Conservation (phyloP, 2,113 vertebrate genomes). For the Anhinga rufa region DNA sequence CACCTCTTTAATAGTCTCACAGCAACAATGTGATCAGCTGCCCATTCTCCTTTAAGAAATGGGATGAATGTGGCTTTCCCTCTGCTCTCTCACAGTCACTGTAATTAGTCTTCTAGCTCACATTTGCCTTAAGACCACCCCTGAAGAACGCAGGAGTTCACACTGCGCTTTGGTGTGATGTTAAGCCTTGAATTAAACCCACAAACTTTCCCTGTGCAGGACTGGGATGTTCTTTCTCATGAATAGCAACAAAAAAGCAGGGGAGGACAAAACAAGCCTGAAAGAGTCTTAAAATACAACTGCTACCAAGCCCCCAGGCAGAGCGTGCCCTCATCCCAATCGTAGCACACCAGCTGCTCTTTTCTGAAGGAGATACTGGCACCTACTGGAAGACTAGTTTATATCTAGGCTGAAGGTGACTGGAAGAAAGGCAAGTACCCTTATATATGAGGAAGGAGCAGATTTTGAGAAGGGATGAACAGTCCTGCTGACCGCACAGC, state of each 20-base stretch:
- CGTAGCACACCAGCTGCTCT: accelerated
- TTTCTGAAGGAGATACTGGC: slow-evolving; percentile 22
- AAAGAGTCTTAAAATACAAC: background rate
- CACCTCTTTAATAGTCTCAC: background rate
- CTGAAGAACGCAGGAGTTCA: background rate
- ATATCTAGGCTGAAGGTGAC: background rate
- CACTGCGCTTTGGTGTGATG: background rate
- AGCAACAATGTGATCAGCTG: background rate
- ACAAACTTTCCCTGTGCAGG: background rate
- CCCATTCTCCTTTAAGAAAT: background rate
- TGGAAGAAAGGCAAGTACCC: background rate
- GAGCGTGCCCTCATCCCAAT: background rate
- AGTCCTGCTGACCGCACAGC: background rate
- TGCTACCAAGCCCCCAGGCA: background rate
- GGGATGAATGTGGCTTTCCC: background rate
- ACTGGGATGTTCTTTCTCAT: background rate
- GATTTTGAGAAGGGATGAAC: background rate
- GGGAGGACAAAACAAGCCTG: background rate
- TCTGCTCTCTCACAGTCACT: background rate
- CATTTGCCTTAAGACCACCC: background rate
- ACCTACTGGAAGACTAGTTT: slow-evolving; percentile 48
- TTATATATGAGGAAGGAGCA: accelerated
- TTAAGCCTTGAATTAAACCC: background rate
- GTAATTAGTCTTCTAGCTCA: background rate
- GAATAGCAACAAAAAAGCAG: background rate